A percentile compares a stretch with the other conserved stretches of the same genome.
Conservation (phyloP, 1,140 invertebrate genomes). For the Aleiodes sp. region DNA sequence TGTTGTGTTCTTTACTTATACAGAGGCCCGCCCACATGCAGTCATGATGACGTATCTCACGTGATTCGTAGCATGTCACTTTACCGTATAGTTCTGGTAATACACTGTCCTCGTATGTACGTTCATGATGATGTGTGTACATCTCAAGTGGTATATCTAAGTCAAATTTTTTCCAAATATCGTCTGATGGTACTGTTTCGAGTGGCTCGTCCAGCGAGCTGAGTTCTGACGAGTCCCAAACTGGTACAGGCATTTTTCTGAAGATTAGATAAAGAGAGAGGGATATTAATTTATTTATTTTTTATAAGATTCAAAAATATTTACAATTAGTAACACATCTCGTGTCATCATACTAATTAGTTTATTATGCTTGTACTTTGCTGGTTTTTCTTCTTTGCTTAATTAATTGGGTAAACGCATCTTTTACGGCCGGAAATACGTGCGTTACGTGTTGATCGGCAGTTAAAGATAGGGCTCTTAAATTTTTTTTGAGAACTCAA, state of each 20-base stretch:
- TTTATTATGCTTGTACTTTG: not conserved
- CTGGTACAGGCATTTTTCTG: slow-evolving; percentile 46
- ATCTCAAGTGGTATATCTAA: slow-evolving; percentile 54
- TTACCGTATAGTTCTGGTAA: slow-evolving; percentile 33
- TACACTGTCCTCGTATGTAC: slow-evolving; percentile 27
- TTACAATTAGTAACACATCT: not conserved
- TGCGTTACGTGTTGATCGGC: not conserved
- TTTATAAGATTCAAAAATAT: too few relatives aligned
- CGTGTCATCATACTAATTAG: not conserved
- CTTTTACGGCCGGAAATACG: slow-evolving; percentile 4
- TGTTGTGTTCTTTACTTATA: slow-evolving; percentile 65
- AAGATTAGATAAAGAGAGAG: slow-evolving; percentile 12
- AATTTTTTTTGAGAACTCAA: not conserved
- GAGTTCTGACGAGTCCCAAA: slow-evolving; percentile 43
- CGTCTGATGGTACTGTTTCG: slow-evolving; percentile 55
- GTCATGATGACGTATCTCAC: slow-evolving; percentile 69
- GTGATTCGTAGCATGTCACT: slow-evolving; percentile 39
- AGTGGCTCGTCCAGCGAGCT: slow-evolving; percentile 40
- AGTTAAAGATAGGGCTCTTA: not conserved
- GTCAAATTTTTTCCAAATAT: slow-evolving; percentile 69
- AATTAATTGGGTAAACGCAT: slow-evolving; percentile 14
- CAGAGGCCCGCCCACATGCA: slow-evolving; percentile 76
- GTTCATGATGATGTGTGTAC: slow-evolving; percentile 49
- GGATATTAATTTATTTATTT: too few relatives aligned
- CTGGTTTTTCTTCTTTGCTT: not conserved